Evolutionary conservation across 2,888 invertebrate species (phyloP).

Genomic region (Melinaea menophilus): DNA sequence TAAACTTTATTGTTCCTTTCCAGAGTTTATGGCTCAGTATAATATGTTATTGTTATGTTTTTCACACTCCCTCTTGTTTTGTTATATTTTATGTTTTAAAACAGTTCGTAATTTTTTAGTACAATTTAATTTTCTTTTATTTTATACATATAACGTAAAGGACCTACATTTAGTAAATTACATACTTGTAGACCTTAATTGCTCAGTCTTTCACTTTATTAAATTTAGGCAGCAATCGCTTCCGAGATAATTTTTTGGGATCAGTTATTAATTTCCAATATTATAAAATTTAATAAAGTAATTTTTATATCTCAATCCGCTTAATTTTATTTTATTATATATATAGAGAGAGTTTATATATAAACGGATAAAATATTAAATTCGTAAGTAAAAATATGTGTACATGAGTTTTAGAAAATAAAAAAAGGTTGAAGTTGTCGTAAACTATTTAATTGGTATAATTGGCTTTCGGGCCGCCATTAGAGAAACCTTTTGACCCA

Average conservation of each 20-base stretch:
- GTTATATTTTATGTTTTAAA: too few species aligned
- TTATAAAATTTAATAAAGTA: neutral
- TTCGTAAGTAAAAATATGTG: neutral
- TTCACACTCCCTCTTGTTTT: too few species aligned
- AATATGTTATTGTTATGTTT: too few species aligned
- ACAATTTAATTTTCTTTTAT: too few species aligned
- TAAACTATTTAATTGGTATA: conserved; percentile 73
- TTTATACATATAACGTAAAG: neutral
- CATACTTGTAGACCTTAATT: conserved; percentile 1
- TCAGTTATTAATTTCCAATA: neutral
- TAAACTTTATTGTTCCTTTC: too few species aligned
- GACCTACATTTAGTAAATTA: neutral
- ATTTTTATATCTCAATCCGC: neutral
- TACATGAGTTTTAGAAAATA: conserved; percentile 1
- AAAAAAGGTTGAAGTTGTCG: conserved; percentile 41
- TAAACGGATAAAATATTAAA: neutral
- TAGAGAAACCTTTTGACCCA: conserved; percentile 54
- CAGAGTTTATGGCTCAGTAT: too few species aligned
- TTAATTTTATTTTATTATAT: neutral
- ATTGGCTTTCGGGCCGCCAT: conserved; percentile 70
- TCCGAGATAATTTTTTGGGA: conserved; percentile 1
- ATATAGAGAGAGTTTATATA: neutral
- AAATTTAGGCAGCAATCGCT: neutral
- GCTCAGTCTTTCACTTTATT: neutral
- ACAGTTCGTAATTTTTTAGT: too few species aligned